Evolutionary conservation across 1,140 invertebrate genomes (phyloP), one percentile per base, ranked within the genome.

Genomic region (Capitella teleta): DNA sequence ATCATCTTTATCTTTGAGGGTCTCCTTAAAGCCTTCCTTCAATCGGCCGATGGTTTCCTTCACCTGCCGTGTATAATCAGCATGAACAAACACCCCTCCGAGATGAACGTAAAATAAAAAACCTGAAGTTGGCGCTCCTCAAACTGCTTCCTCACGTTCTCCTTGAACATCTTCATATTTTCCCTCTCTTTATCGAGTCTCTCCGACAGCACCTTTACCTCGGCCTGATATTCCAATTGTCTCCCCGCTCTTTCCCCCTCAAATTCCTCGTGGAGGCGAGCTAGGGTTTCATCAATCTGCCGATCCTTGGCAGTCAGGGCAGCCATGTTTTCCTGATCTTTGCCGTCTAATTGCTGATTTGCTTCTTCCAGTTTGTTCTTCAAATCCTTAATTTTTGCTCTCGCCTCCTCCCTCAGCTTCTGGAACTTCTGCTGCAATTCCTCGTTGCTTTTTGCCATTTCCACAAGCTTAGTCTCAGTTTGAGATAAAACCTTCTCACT

Each of bases 71-170:
- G 19, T 19, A 42, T 10, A 42, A 21, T 42, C 1, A 14, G 10
- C 40, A 1, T 10, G 19, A 10, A n/a, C 10, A 21, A 14, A 21
- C 12, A 19, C 10, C 12, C 40, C 12, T 19, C 10, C 43, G 10
- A 2, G 21, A 21, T 26, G 28, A 28, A 16, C 21, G 28, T 26
- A 45, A 19, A 18, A 45, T n/a, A 45, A 28, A 45, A 8, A 12
- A 47, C 49, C 49, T 51, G 37, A 12, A 28, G 28, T 14, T 51
- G 49, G 5, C 49, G 32, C 40, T 51, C 21, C 12, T 51, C 49
- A 30, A 51, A 51, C 49, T 51, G 49, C 25, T 46, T 44, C 40
- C 44, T 51, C 23, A 51, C 49, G 24, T 45, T 46, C n/a, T 51
- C 49, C 40, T 51, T 44, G 16, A 51, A 51, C n/a, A 30, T 14